Conservation (phyloP, 2,797 vertebrate genomes). For the Pseudocheirus occidentalis region DNA sequence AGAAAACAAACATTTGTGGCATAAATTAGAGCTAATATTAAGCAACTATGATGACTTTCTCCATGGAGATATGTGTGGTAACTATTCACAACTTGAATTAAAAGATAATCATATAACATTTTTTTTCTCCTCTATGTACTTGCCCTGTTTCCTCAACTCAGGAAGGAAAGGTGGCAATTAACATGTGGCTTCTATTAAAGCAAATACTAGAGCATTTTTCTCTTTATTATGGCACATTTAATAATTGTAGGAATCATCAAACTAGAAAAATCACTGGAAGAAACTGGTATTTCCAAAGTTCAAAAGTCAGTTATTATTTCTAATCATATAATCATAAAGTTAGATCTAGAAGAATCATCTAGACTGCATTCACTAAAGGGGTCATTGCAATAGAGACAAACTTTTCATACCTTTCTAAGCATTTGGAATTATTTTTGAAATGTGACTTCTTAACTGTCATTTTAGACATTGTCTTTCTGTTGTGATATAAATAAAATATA, state of each 20-base stretch:
- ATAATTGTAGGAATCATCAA: constrained; percentile 35
- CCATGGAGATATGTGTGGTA: background rate
- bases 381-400: background rate
- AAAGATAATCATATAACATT: background rate
- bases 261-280: background rate
- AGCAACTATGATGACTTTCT: background rate
- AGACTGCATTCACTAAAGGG: background rate
- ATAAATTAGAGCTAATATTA: constrained; percentile 18
- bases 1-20: constrained; percentile 37
- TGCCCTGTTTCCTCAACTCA: background rate
- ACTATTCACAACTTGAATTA: background rate
- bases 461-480: background rate
- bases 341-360: background rate
- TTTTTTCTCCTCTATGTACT: background rate
- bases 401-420: background rate
- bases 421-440: background rate
- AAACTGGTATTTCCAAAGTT: constrained; percentile 16
- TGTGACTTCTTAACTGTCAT: background rate
- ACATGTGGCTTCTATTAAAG: constrained; percentile 15
- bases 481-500: background rate
- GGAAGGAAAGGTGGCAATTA: background rate
- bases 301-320: constrained; percentile 17
- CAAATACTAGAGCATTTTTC: constrained; percentile 35
- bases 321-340: background rate
- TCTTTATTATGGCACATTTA: constrained; percentile 59